These are phyloP conservation scores for Cantharis lateralis DNA, from an alignment of 2,888 invertebrate genomes.

Conservation along the genomic window DNA sequence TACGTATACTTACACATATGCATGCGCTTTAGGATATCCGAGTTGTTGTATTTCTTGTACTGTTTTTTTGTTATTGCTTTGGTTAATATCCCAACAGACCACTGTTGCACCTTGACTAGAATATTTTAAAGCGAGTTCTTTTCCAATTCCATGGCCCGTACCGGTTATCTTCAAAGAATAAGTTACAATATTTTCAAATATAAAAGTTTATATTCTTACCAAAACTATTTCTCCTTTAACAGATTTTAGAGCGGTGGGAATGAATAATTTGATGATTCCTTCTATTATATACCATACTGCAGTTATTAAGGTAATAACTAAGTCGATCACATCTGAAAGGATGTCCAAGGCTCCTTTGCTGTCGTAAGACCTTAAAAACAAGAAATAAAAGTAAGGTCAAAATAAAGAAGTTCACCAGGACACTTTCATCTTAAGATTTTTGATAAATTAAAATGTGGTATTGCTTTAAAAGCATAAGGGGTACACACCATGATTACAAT, in stretches of 20 bases:
- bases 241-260: slow-evolving; percentile 36
- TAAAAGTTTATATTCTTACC: slow-evolving; percentile 58
- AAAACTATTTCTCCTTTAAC: slow-evolving; percentile 77
- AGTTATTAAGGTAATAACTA: not conserved
- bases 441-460: too few species aligned
- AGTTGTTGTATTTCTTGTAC: slow-evolving; percentile 61
- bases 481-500: too few species aligned
- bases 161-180: slow-evolving; percentile 72
- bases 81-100: slow-evolving; percentile 79
- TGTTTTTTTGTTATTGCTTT: slow-evolving; percentile 70
- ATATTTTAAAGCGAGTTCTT: slow-evolving; percentile 75
- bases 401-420: too few species aligned
- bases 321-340: not conserved
- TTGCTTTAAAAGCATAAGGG: too few species aligned
- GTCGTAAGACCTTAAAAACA: not conserved
- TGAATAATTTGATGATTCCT: slow-evolving; percentile 1
- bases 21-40: slow-evolving; percentile 58
- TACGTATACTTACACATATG: slow-evolving; percentile 36
- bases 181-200: not conserved
- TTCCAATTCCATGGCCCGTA: slow-evolving; percentile 83
- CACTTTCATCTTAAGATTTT: too few species aligned
- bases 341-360: not conserved
- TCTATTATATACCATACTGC: not conserved
- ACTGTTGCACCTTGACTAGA: slow-evolving; percentile 72
- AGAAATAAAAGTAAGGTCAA: not conserved